Percentiles rank a stretch among this genome's conserved stretches.
Evolutionary conservation across 2,888 invertebrate species (phyloP).

Genomic region (Falcaria lacertinaria): DNA sequence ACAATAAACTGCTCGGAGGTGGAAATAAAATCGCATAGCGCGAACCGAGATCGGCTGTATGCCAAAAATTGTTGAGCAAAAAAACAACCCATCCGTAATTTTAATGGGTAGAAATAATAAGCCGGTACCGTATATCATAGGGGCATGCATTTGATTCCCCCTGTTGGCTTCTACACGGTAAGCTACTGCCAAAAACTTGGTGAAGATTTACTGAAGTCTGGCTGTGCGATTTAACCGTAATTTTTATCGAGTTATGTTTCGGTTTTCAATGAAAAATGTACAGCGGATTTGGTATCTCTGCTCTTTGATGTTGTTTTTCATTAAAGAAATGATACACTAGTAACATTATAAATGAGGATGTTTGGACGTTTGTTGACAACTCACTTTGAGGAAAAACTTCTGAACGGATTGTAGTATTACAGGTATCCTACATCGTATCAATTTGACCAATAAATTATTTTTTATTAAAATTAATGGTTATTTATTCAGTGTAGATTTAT

Average conservation of each 20-base stretch:
- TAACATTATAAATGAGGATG: too few species aligned
- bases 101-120: conserved; percentile 76
- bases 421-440: too few species aligned
- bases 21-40: conserved; percentile 60
- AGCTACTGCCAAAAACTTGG: conserved; percentile 50
- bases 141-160: conserved; percentile 64
- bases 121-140: conserved; percentile 56
- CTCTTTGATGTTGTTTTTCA: neutral
- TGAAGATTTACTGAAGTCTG: conserved; percentile 44
- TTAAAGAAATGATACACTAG: neutral
- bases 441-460: too few species aligned
- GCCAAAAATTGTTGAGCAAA: conserved; percentile 56
- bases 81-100: conserved; percentile 57
- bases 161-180: conserved; percentile 53
- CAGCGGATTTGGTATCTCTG: neutral
- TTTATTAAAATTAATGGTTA: too few species aligned
- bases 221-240: conserved; percentile 23
- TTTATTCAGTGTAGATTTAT: too few species aligned
- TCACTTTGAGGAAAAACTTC: too few species aligned
- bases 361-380: too few species aligned
- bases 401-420: too few species aligned
- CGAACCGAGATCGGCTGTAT: conserved; percentile 51
- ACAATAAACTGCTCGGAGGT: conserved; percentile 40
- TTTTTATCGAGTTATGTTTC: conserved; percentile 23
- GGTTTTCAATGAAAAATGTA: neutral